Evolutionary conservation across 2,888 invertebrate species (phyloP), one percentile per base, ranked within the genome.

Genomic region (Selenia dentaria): DNA sequence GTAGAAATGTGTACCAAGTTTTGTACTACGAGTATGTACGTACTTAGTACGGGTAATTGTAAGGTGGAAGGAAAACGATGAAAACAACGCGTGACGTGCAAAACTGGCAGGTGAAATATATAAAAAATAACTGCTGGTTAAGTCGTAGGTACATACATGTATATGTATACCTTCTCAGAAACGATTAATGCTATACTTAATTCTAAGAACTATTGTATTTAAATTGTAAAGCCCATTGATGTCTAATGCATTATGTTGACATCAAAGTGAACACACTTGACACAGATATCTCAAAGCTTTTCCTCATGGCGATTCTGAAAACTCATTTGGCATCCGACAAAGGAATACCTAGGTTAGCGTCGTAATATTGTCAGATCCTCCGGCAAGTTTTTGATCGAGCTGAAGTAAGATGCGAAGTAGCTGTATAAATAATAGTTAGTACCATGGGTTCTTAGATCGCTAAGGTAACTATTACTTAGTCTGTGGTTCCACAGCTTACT

Each of bases 311-410:
- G 42, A 52, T 59, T 53, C 48, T 37, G 49, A 8, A 54, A 57
- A 57, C 35, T 42, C 36, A 25, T 25, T 10, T 25, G 3, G 26
- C 34, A 38, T 40, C 56, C 56, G 54, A 52, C 56, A 54, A 58
- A 60, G 54, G 52, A 45, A 54, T 16, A 58, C 62, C 59, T 65
- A 55, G 59, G 52, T 53, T 52, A 57, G 54, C 57, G 54, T 62
- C 48, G 57, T 47, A 41, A 58, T 57, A 58, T 58, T 59, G 70
- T 70, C 70, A 69, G 16, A 16, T 2, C 16, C 4, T 2, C 2
- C 4, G 16, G 16, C 2, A 16, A 16, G 16, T 16, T 16, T 16
- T 16, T 16, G n/a, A 16, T 16, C 16, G 2, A 16, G 4, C 16
- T 16, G 16, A 16, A 16, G 16, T 16, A 16, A 2, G 3, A 4